Evolutionary conservation across 2,113 vertebrate genomes (phyloP).

Genomic region (Setophaga coronata): DNA sequence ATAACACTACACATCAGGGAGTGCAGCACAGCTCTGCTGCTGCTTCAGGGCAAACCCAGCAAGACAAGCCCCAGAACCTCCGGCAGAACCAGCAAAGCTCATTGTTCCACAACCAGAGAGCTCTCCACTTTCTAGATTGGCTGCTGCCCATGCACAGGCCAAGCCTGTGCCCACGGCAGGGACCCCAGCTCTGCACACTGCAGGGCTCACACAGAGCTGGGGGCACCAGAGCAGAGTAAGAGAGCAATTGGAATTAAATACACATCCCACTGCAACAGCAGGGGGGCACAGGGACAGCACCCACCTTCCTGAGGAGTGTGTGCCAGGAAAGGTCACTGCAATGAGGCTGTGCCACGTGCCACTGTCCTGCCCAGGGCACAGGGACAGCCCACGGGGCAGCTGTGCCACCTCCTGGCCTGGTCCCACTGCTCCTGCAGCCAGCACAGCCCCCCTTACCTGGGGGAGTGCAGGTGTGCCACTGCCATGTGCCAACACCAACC

Average conservation of each 20-base stretch:
- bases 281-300: fast-evolving
- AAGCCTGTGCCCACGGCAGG: fast-evolving
- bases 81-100: neutral
- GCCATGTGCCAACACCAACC: fast-evolving
- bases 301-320: fast-evolving
- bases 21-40: neutral
- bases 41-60: neutral
- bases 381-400: neutral
- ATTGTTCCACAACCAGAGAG: neutral
- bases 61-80: neutral
- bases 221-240: neutral
- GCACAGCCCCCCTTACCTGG: neutral
- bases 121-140: neutral
- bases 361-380: neutral
- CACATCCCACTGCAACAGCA: no score
- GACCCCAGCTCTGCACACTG: fast-evolving
- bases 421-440: fast-evolving
- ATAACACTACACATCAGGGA: no score
- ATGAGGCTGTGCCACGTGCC: fast-evolving
- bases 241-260: no score
- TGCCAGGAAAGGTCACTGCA: neutral
- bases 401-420: fast-evolving
- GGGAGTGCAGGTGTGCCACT: neutral
- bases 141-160: neutral
- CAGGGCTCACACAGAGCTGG: neutral